A percentile compares a stretch with the other conserved stretches of the same genome.
These are phyloP conservation scores for Mythimna loreyi DNA, from an alignment of 2,888 invertebrate genomes.

Conservation along the genomic window DNA sequence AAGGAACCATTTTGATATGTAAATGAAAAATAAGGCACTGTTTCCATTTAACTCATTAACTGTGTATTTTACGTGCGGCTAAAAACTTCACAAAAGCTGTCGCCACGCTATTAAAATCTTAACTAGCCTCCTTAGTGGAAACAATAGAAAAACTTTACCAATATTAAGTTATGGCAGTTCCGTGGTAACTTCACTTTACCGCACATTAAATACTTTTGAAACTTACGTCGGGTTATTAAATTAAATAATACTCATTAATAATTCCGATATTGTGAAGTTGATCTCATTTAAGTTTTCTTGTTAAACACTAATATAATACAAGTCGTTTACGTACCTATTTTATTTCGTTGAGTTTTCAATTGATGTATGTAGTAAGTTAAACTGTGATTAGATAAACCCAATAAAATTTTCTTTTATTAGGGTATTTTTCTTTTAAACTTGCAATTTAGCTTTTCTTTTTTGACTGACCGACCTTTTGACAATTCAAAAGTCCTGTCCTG, in stretches of 20 bases:
- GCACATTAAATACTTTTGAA: constrained; percentile 45
- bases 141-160: constrained; percentile 64
- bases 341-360: too few species aligned
- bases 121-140: constrained; percentile 27
- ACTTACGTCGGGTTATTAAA: constrained; percentile 27
- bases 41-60: not conserved
- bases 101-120: constrained; percentile 29
- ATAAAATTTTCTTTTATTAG: not conserved
- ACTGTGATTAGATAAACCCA: not conserved
- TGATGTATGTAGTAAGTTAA: not conserved
- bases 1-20: not conserved
- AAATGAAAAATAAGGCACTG: not conserved
- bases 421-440: not conserved
- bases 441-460: too few species aligned
- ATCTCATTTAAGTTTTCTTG: not conserved
- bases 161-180: constrained; percentile 55
- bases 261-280: not conserved
- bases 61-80: not conserved
- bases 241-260: constrained; percentile 37
- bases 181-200: constrained; percentile 40
- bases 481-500: too few species aligned
- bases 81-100: constrained; percentile 21
- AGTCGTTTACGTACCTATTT: not conserved
- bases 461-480: too few species aligned
- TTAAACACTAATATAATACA: not conserved